A percentile compares a stretch with the other conserved stretches of the same genome.
Conservation (phyloP, 2,888 invertebrate species). For the Cyrtodaria siliqua region DNA sequence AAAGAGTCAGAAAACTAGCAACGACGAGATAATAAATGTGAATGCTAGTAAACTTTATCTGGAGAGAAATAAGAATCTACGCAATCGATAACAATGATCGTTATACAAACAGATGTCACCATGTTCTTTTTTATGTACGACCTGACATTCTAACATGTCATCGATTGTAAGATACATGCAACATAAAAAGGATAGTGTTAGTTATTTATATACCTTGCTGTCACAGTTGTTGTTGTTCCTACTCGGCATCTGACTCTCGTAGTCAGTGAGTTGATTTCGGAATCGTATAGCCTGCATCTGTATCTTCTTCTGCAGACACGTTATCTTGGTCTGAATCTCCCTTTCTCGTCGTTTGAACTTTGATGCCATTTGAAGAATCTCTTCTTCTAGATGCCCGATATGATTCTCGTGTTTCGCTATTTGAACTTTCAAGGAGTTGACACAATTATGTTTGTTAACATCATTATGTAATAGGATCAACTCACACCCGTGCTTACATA, state of each 20-base stretch:
- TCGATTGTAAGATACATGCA: too few relatives aligned
- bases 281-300: constrained; percentile 70
- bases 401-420: constrained; percentile 68
- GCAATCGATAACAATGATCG: too few relatives aligned
- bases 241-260: constrained; percentile 33
- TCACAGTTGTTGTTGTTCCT: constrained; percentile 38
- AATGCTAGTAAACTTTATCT: too few relatives aligned
- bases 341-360: constrained; percentile 70
- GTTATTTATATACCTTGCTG: constrained; percentile 7
- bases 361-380: constrained; percentile 57
- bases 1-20: too few relatives aligned
- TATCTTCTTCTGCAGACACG: constrained; percentile 68
- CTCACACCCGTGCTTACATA: constrained; percentile 76
- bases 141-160: too few relatives aligned
- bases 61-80: too few relatives aligned
- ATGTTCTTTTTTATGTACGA: too few relatives aligned
- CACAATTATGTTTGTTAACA: constrained; percentile 68
- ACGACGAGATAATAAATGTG: too few relatives aligned
- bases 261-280: constrained; percentile 66
- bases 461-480: constrained; percentile 62
- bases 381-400: constrained; percentile 65
- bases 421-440: constrained; percentile 66
- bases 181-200: not conserved
- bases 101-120: too few relatives aligned
- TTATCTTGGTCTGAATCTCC: constrained; percentile 67